Conservation (phyloP, 2,888 invertebrate species). For the Aphidius colemani region DNA sequence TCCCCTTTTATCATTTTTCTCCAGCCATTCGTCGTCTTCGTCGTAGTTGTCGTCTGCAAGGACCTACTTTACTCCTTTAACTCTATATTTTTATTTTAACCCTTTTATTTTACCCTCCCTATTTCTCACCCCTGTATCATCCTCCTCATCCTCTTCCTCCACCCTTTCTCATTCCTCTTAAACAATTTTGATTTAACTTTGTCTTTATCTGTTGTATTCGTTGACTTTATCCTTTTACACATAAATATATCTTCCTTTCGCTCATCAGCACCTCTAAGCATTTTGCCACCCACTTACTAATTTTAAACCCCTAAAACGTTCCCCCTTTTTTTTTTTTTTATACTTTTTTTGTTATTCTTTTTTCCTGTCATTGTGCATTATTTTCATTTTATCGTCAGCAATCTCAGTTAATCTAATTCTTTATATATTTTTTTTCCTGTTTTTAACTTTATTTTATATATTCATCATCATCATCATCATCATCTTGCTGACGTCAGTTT, state of each 20-base stretch:
- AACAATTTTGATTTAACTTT: neutral
- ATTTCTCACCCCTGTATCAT: constrained; percentile 8
- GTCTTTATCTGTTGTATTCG: neutral
- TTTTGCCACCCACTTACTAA: constrained; percentile 1
- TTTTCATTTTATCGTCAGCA: constrained; percentile 60
- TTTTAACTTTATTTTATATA: constrained; percentile 36
- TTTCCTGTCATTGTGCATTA: constrained; percentile 55
- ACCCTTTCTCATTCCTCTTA: neutral
- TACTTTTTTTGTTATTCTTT: constrained; percentile 10
- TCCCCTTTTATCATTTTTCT: constrained; percentile 23
- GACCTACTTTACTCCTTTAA: constrained; percentile 43
- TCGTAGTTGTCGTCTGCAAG: constrained; percentile 34
- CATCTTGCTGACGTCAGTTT: constrained; percentile 12
- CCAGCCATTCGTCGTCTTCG: neutral
- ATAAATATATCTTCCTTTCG: constrained; percentile 25
- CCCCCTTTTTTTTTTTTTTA: constrained; percentile 20
- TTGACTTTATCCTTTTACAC: constrained; percentile 11
- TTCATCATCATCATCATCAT: constrained; percentile 27
- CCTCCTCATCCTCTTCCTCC: neutral
- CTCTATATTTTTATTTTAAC: constrained; percentile 45
- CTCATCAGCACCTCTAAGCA: neutral
- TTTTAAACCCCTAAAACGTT: constrained; percentile 23
- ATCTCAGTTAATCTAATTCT: constrained; percentile 58
- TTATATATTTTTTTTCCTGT: constrained; percentile 27
- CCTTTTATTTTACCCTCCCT: neutral